Base-by-base conservation (phyloP, 1,140 invertebrate genomes). In the Pectinophora gossypiella region DNA sequence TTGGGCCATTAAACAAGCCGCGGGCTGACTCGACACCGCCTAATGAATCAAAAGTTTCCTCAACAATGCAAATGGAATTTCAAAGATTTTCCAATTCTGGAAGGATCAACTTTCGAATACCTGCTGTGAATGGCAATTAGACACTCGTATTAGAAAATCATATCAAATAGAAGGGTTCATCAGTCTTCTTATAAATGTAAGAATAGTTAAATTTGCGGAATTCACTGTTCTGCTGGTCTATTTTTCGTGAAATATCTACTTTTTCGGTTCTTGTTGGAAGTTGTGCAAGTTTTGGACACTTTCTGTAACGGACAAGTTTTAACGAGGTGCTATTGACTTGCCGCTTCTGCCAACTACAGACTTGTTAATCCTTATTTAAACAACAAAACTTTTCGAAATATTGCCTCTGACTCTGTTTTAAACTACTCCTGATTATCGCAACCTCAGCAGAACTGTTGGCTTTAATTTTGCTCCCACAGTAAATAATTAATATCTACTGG, bases 31-130 rank as follows among this genome's bases (percentile, higher is more conserved):
- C 36, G 59, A 52, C 55, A 36, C 50, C 36, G 56, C 36, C 54
- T 67, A 76, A 76, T 73, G 64, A 71, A 73, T 71, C 61, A 76
- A 66, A 68, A 73, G 60, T 76, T 72, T 70, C 40, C 45, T 16
- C 51, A 27, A 46, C 43, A 56, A 40, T 40, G n/a, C 27, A 67
- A 59, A 64, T 59, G 56, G 64, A 59, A 58, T 56, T 52, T 48
- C 40, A 56, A 49, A 53, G 32, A 48, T 49, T 54, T 45, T 40
- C 36, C 36, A 15, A 40, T 18, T 40, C 15, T 56, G 21, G 43
- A 57, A n/a, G 27, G 27, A 32, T 32, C 27, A 32, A 32, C 27
- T 32, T 32, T 32, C 9, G n/a, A 32, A 32, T 32, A 32, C 27
- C 27, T 32, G 27, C 27, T 32, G 27, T 32, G 27, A 32, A 32